phyloP scores from a whole-genome alignment of 2,888 invertebrate genomes.

The Eugnorisma glareosa region DNA sequence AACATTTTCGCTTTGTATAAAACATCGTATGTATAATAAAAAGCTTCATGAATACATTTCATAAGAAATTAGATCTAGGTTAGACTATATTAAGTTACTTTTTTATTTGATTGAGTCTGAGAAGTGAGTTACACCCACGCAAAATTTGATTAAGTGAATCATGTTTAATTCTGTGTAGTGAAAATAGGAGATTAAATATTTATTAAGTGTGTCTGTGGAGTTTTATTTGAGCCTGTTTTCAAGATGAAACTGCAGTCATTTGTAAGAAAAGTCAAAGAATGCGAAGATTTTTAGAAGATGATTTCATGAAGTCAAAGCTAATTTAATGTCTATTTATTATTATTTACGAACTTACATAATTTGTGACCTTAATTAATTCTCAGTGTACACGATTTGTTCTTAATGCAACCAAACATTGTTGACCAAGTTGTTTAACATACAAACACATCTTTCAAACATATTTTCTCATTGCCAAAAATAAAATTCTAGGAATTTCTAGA shows the following conservation, averaged over 20 bases:
- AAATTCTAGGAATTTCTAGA: background rate
- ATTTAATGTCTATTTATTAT: too few species aligned
- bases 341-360: background rate
- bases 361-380: background rate
- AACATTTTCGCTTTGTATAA: slow-evolving; percentile 23
- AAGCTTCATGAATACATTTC: slow-evolving; percentile 32
- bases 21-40: slow-evolving; percentile 7
- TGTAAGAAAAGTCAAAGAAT: background rate
- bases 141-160: slow-evolving; percentile 5
- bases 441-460: background rate
- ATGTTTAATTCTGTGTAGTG: slow-evolving; percentile 33
- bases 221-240: background rate
- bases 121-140: background rate
- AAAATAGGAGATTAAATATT: slow-evolving; percentile 23
- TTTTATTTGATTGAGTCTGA: background rate
- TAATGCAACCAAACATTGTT: too few species aligned
- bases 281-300: background rate
- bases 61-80: slow-evolving; percentile 41
- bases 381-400: background rate
- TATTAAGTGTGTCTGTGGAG: background rate
- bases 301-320: background rate
- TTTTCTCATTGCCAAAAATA: background rate
- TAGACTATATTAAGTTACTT: slow-evolving; percentile 4
- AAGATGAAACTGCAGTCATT: background rate
- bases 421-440: background rate